A percentile compares a stretch with the other conserved stretches of the same genome.
Conservation (phyloP, 2,113 vertebrate species). For the Melospiza melodia region DNA sequence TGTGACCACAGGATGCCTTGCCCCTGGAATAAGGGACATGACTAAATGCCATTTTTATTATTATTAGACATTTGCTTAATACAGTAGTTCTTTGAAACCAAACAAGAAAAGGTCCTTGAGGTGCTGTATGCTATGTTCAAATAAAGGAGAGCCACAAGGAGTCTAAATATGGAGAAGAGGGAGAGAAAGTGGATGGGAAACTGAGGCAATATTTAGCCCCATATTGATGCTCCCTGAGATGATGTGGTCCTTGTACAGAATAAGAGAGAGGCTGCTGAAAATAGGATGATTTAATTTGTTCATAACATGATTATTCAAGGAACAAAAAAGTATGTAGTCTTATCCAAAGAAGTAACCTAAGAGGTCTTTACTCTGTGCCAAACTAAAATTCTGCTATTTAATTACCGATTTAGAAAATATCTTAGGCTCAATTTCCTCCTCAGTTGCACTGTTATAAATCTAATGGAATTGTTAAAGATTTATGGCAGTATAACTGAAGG, state of each 20-base stretch:
- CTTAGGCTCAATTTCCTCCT: conserved; percentile 46
- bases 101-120: not conserved
- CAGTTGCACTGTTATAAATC: conserved; percentile 49
- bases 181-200: not conserved
- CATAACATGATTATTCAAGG: not conserved
- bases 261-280: conserved; percentile 7
- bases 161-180: not conserved
- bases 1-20: not conserved
- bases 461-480: conserved; percentile 51
- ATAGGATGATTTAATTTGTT: conserved; percentile 33
- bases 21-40: not conserved
- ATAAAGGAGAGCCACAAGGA: not conserved
- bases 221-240: not conserved
- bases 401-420: conserved; percentile 57
- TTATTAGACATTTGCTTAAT: conserved; percentile 8
- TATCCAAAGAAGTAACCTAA: conserved; percentile 46
- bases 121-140: not conserved
- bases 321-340: conserved; percentile 17
- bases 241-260: not conserved
- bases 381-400: conserved; percentile 57
- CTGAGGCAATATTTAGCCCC: not conserved
- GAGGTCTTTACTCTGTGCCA: conserved; percentile 16
- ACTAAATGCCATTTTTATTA: conserved; percentile 45
- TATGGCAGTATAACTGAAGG: conserved; percentile 51
- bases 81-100: conserved; percentile 5